A percentile compares a stretch with the other conserved stretches of the same genome.
phyloP scores from a whole-genome alignment of 1,140 invertebrate species.

The Hylaeus anthracinus region DNA sequence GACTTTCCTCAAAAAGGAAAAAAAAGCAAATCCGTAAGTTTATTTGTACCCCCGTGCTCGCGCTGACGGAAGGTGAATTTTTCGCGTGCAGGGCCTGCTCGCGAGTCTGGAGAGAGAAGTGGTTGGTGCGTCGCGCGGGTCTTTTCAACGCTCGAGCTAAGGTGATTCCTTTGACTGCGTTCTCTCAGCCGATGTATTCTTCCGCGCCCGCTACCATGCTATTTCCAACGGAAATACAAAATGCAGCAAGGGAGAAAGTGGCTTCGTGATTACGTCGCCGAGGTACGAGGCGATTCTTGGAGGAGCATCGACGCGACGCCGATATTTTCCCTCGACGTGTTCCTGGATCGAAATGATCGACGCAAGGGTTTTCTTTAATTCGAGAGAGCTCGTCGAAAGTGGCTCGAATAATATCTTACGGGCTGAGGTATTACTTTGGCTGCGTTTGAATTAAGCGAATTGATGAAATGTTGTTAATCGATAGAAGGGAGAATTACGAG shows the following conservation, averaged over 20 bases:
- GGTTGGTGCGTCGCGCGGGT: slow-evolving; percentile 39
- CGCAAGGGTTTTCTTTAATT: not conserved
- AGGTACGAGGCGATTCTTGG: slow-evolving; percentile 23
- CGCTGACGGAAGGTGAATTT: slow-evolving; percentile 22
- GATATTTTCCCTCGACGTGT: slow-evolving; percentile 51
- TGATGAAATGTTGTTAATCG: not conserved
- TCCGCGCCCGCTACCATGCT: not conserved
- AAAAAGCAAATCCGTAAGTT: slow-evolving; percentile 21
- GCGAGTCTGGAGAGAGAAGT: slow-evolving; percentile 47
- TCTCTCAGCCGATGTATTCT: slow-evolving; percentile 40
- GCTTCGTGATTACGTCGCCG: slow-evolving; percentile 46
- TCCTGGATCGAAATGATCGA: slow-evolving; percentile 45
- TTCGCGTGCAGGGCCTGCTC: slow-evolving; percentile 22
- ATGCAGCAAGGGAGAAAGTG: slow-evolving; percentile 45
- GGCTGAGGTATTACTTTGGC: not conserved
- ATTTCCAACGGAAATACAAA: slow-evolving; percentile 56
- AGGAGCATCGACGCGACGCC: slow-evolving; percentile 19
- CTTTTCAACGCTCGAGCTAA: slow-evolving; percentile 38
- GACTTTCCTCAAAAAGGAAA: not conserved
- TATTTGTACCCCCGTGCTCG: slow-evolving; percentile 17
- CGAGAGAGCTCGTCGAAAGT: not conserved
- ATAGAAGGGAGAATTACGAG: too few species aligned
- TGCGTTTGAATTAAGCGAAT: not conserved
- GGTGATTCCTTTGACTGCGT: slow-evolving; percentile 51
- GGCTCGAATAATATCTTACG: slow-evolving; percentile 6